Percentiles rank a stretch among this genome's conserved stretches.
These are phyloP conservation scores for Megaleporinus macrocephalus DNA, from an alignment of 2,113 vertebrate genomes.

Conservation along the genomic window DNA sequence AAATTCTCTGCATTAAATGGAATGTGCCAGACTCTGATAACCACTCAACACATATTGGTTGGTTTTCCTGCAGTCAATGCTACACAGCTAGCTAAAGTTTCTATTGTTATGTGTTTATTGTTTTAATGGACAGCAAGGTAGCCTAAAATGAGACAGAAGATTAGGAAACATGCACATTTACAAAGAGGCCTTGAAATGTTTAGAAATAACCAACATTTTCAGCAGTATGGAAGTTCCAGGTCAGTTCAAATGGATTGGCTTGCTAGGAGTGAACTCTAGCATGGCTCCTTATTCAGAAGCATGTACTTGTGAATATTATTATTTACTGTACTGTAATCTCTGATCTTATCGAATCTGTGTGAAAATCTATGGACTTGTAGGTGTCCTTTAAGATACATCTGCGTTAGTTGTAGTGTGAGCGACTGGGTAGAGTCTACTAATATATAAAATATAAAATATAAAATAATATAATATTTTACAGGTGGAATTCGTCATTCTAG, in stretches of 20 bases:
- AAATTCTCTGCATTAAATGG: too few relatives aligned
- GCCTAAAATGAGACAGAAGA: too few relatives aligned
- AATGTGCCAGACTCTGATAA: neutral
- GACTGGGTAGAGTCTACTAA: too few relatives aligned
- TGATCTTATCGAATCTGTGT: neutral
- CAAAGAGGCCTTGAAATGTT: neutral
- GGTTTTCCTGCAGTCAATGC: too few relatives aligned
- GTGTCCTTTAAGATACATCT: neutral
- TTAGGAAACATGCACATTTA: too few relatives aligned
- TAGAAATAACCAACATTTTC: neutral
- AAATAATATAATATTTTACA: too few relatives aligned
- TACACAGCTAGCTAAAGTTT: too few relatives aligned
- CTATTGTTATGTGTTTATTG: too few relatives aligned
- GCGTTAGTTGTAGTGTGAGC: neutral
- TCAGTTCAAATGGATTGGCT: neutral
- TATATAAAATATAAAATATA: too few relatives aligned
- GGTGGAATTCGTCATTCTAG: too few relatives aligned
- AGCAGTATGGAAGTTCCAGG: neutral
- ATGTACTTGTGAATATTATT: neutral
- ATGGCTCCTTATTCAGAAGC: neutral
- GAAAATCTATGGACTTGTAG: neutral
- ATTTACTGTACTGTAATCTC: neutral
- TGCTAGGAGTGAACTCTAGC: neutral
- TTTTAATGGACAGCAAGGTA: neutral
- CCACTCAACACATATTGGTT: too few relatives aligned